Evolutionary conservation across 2,888 invertebrate species (phyloP), one percentile per base, ranked within the genome.

Genomic region (Pseudococcus viburni): DNA sequence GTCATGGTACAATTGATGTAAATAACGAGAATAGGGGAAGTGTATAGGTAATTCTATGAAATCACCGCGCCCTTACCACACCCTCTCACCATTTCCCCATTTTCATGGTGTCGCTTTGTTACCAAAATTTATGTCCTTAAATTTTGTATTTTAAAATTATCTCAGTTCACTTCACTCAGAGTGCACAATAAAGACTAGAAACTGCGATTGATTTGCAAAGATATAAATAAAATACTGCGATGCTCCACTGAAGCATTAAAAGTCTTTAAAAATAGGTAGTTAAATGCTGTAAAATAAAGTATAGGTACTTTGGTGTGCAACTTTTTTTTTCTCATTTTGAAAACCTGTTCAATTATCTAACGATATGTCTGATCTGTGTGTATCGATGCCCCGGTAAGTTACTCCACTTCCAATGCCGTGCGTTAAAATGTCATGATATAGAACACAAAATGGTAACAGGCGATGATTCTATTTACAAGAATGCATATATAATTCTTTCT

Each of bases 401-500:
- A 86, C 86, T 86, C 46, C 73, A 86, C 86, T 64, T 86, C 86
- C 86, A 86, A 46, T 86, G 86, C 73, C 86, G 15, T 48, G 86
- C 86, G 19, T 73, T 73, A 73, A 42, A 68, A 80, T 80, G 83
- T 88, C 83, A 26, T 88, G 80, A 83, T 46, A 55, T 48, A 86
- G 80, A 88, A 88, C 88, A 88, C 80, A 88, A 88, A 88, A 88
- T 88, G 88, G 88, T 88, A 88, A 88, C 88, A 88, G 80, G 88
- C 80, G 83, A 83, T 83, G 48, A 26, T 22, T 77, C 90, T 90
- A 92, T 90, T 92, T 92, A 91, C 92, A 92, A 59, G 92, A 92
- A 90, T 92, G 91, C 89, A 91, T 91, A 90, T 92, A 92, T 64
- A 92, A 91, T 90, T 91, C 91, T 68, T 91, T 92, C 90, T 92